Evolutionary conservation across 23 tunicate genomes (phyloP), one percentile per base, ranked within the genome.

Genomic region (Styela plicata): DNA sequence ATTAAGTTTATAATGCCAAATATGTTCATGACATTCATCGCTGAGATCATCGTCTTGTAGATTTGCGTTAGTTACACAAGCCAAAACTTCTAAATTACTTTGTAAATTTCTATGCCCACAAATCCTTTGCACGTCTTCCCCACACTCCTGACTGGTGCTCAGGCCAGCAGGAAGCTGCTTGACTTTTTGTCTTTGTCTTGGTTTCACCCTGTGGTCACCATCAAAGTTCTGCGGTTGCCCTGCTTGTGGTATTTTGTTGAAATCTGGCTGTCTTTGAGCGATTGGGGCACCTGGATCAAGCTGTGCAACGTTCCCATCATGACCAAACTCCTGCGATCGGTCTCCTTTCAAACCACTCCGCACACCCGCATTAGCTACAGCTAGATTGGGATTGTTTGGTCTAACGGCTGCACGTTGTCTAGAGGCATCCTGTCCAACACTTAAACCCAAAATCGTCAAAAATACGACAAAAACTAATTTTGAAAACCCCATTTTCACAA

Each of bases 1-100:
- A 34, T 83, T 83, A 26, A 83, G 44, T 63, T 88, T 88, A 74
- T 78, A 88, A 13, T 70, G 36, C 93, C 93, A 88, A 31, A 88
- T 26, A 63, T 28, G 69, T 83, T 88, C 75, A 21, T 79, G 80
- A 78, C 57, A 67, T 29, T 83, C 86, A 2, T 75, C 63, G 3
- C 82, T 66, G 0, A 87, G 26, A 75, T 87, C 91, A 24, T 36
- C 69, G 20, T 87, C 91, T 32, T 64, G 67, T 78, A 82, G 53
- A 69, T 82, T 34, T 24, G 64, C 52, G 18, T 53, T n/a, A 0
- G 83, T 84, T 17, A 84, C 68, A 61, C 90, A 86, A 7, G 85
- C 26, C 3, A 86, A 24, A 23, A 86, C 68, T 52, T 86, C 90
- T 3, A 86, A 32, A 34, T 86, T 86, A 35, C 71, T 80, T 0